Percentiles rank a stretch among this genome's conserved stretches.
Conservation (phyloP, 2,113 vertebrate species). For the Taxidea taxus region DNA sequence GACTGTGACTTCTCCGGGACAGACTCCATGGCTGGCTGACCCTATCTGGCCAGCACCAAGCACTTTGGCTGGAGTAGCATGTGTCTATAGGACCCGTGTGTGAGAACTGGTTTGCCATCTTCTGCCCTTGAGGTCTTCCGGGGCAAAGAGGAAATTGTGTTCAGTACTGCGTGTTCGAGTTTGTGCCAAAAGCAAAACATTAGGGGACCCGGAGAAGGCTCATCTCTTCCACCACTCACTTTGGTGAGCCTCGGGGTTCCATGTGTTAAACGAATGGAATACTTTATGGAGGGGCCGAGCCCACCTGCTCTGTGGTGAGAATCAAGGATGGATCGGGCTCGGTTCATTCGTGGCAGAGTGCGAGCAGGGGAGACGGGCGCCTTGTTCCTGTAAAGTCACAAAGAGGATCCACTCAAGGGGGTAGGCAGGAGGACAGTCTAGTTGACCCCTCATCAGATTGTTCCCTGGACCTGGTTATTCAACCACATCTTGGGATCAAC, state of each 20-base stretch:
- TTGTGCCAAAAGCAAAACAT: neutral
- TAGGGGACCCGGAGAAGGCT: neutral
- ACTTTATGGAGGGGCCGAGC: no score
- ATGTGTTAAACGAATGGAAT: no score
- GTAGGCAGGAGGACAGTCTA: neutral
- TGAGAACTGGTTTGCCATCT: neutral
- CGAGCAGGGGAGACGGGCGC: no score
- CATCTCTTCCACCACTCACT: accelerated
- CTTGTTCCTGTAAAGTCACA: neutral
- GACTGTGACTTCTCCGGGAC: neutral
- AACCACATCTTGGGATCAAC: no score
- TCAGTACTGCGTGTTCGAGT: neutral
- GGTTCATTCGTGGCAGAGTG: neutral
- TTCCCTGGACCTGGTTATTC: neutral
- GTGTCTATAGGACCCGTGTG: neutral
- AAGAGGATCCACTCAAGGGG: neutral
- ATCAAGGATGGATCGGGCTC: neutral
- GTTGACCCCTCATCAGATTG: neutral
- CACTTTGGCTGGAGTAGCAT: neutral
- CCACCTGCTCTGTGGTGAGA: neutral
- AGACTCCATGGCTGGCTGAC: neutral
- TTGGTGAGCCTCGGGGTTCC: neutral
- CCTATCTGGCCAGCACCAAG: neutral
- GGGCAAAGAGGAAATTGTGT: neutral
- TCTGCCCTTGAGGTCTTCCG: neutral